These are phyloP conservation scores for Pantherophis vulpinus DNA, from an alignment of 2,797 vertebrate genomes.

Conservation along the genomic window DNA sequence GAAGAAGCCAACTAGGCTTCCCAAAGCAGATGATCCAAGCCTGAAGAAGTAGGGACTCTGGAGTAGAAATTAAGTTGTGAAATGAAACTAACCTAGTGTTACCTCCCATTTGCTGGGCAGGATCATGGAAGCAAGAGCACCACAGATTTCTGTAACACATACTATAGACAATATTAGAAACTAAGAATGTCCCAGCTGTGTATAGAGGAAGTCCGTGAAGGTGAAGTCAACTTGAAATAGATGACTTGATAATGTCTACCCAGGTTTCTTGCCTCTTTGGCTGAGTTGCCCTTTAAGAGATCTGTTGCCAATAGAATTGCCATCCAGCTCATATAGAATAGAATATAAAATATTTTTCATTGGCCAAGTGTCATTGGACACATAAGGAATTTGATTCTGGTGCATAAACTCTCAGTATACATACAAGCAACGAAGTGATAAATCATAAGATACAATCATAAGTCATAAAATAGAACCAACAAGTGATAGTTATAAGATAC, in stretches of 20 bases:
- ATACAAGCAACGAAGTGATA: neutral
- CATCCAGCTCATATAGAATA: neutral
- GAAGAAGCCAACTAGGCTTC: conserved; percentile 81
- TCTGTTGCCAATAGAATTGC: neutral
- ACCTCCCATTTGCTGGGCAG: neutral
- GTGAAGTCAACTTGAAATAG: neutral
- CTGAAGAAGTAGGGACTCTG: neutral
- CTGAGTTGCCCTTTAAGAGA: neutral
- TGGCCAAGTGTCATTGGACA: neutral
- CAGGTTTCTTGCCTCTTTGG: neutral
- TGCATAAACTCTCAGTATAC: neutral
- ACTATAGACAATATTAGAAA: neutral
- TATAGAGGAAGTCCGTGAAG: neutral
- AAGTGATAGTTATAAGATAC: neutral
- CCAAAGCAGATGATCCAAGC: conserved; percentile 64
- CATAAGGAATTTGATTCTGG: neutral
- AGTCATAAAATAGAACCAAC: neutral
- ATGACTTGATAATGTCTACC: neutral
- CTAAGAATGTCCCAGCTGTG: neutral
- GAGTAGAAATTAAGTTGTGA: neutral
- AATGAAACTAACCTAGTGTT: neutral
- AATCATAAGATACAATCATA: neutral
- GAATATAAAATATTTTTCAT: neutral
- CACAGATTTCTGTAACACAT: neutral
- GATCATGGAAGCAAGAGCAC: neutral